Conservation (phyloP, 2,113 vertebrate genomes). For the Boleophthalmus pectinirostris region DNA sequence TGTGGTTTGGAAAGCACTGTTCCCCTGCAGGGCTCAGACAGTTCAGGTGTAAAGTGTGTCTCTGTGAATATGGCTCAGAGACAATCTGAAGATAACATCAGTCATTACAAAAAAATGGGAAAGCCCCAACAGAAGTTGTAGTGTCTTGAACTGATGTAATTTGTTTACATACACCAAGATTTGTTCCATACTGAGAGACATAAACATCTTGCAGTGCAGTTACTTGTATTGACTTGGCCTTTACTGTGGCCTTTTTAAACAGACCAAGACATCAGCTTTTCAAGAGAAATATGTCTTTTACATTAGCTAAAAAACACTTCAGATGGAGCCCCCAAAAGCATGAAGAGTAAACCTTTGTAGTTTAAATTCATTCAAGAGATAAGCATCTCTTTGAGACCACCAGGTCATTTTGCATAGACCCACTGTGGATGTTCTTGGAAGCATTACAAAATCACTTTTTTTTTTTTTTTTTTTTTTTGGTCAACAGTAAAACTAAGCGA, state of each 20-base stretch:
- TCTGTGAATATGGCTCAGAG: conserved; percentile 8
- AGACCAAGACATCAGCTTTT: not conserved
- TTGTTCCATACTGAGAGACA: not conserved
- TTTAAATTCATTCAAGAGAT: not conserved
- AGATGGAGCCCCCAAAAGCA: not conserved
- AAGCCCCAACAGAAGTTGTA: not conserved
- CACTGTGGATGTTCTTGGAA: conserved; percentile 3
- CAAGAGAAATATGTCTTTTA: not conserved
- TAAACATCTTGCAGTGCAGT: not conserved
- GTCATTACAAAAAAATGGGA: not conserved
- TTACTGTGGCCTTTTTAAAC: not conserved
- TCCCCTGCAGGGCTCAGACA: conserved; percentile 40
- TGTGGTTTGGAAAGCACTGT: conserved; percentile 34
- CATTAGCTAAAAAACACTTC: not conserved
- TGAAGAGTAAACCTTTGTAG: not conserved
- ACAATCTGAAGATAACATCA: not conserved
- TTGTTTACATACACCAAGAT: not conserved
- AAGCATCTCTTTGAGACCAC: not conserved
- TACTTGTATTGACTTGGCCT: not conserved
- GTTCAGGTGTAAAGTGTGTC: conserved; percentile 26
- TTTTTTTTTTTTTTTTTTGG: too few relatives aligned
- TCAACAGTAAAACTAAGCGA: conserved; percentile 41
- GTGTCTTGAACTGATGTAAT: not conserved
- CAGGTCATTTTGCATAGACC: not conserved
- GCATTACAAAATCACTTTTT: conserved; percentile 47